Base-by-base conservation (phyloP, 2,888 invertebrate species). In the Heliconius ismenius region DNA sequence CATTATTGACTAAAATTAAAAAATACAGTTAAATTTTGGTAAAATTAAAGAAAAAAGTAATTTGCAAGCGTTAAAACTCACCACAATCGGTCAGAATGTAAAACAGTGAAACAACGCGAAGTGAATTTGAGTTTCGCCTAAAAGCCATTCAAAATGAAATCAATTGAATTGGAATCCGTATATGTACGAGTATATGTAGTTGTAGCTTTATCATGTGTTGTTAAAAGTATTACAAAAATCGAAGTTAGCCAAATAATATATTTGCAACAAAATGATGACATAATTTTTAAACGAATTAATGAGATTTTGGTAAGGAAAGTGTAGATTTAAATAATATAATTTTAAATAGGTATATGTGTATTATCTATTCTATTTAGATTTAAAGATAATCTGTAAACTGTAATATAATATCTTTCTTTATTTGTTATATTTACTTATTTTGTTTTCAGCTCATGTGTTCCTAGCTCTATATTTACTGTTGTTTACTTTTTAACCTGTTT, bases 81-180 rank as follows among this genome's bases (percentile, higher is more conserved):
- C 18, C 58, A 4, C n/a, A 62, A 70, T 58, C 32, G 69, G 69
- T 54, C 28, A 32, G 54, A 32, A 54, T 21, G 10, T 54, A 28
- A 43, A 69, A 26, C 49, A 69, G 49, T 32, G 54, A 70, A 32
- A n/a, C 54, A 58, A 39, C 67, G 67, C 39, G 13, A 67, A 43
- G 69, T 70, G 54, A 32, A 58, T 58, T 58, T 69, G 69, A 28
- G 54, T n/a, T 21, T 69, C 69, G 32, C n/a, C 32, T 70, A 15
- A 54, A 70, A 70, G 69, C 32, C 28, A 6, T 70, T 13, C 28
- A 70, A 21, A 70, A 70, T 32, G 69, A n/a, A 54, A n/a, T 70
- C 28, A 70, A 58, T 67, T 70, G 70, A 32, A 70, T 70, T 13
- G 70, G 54, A 32, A 24, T n/a, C 32, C 7, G 32, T 24, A 58